phyloP scores from a whole-genome alignment of 2,797 vertebrate genomes.

The Urocyon cinereoargenteus region DNA sequence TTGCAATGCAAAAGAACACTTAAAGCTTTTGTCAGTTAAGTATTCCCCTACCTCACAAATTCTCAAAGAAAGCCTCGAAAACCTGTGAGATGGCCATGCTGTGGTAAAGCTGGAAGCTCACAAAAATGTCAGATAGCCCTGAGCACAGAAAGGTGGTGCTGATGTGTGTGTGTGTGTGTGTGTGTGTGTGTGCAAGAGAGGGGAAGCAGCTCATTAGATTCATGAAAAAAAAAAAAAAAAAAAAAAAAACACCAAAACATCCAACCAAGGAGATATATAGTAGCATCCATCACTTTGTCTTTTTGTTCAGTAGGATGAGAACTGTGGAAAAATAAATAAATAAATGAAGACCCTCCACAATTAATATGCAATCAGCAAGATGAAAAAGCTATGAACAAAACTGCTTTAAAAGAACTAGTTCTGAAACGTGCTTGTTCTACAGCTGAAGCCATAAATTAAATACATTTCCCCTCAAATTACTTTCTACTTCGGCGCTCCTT shows the following conservation, averaged over 20 bases:
- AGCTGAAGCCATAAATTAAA: slow-evolving; percentile 73
- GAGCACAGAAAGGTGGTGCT: slow-evolving; percentile 60
- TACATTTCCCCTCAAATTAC: slow-evolving; percentile 71
- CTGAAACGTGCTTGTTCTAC: slow-evolving; percentile 64
- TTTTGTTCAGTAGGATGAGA: slow-evolving; percentile 72
- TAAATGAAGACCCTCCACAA: slow-evolving; percentile 53
- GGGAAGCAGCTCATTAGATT: slow-evolving; percentile 64
- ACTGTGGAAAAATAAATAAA: slow-evolving; percentile 18
- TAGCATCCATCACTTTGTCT: slow-evolving; percentile 64
- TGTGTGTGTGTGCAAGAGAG: not conserved
- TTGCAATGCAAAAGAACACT: slow-evolving; percentile 59
- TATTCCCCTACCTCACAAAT: slow-evolving; percentile 73
- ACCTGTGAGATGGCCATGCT: slow-evolving; percentile 66
- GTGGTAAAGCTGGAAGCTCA: slow-evolving; percentile 80
- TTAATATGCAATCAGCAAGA: slow-evolving; percentile 70
- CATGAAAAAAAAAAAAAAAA: slow-evolving; percentile 82
- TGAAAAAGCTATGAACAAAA: slow-evolving; percentile 68
- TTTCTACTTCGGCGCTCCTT: slow-evolving; percentile 72
- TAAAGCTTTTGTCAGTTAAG: slow-evolving; percentile 76
- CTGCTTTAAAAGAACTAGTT: slow-evolving; percentile 71
- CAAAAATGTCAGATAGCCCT: slow-evolving; percentile 73
- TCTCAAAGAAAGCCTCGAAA: slow-evolving; percentile 77
- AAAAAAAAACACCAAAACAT: slow-evolving; percentile 83
- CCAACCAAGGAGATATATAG: slow-evolving; percentile 31
- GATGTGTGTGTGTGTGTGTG: not conserved